phyloP scores from a whole-genome alignment of 2,113 vertebrate genomes.

The Gallinago jamesoni region DNA sequence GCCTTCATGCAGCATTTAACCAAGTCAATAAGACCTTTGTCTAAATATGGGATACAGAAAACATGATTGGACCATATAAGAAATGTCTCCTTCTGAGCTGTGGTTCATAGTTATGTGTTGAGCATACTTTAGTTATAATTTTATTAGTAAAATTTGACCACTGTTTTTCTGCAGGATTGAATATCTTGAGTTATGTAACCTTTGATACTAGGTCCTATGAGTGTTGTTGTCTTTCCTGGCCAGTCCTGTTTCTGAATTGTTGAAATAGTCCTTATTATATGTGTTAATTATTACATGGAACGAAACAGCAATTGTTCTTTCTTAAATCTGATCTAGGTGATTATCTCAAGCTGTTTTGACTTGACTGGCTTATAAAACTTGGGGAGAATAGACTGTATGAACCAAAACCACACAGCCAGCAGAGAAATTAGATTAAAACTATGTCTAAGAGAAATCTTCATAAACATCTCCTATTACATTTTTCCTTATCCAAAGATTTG shows the following conservation, averaged over 20 bases:
- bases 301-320: background rate
- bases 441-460: conserved; percentile 23
- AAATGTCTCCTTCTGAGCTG: background rate
- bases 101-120: background rate
- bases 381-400: background rate
- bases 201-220: background rate
- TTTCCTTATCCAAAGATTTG: conserved; percentile 19
- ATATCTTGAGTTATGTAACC: background rate
- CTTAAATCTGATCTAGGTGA: background rate
- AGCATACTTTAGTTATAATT: background rate
- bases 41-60: background rate
- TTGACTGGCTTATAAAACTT: background rate
- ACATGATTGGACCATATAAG: background rate
- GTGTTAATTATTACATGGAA: background rate
- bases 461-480: conserved; percentile 48
- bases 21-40: background rate
- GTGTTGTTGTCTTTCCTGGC: background rate
- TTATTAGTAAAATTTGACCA: background rate
- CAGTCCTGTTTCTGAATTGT: background rate
- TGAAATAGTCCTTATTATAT: background rate
- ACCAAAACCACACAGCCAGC: background rate
- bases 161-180: background rate
- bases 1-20: background rate
- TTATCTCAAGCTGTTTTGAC: background rate
- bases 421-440: conserved; percentile 37